Evolutionary conservation across 1,140 invertebrate genomes (phyloP).

Genomic region (Charaxes varanes): DNA sequence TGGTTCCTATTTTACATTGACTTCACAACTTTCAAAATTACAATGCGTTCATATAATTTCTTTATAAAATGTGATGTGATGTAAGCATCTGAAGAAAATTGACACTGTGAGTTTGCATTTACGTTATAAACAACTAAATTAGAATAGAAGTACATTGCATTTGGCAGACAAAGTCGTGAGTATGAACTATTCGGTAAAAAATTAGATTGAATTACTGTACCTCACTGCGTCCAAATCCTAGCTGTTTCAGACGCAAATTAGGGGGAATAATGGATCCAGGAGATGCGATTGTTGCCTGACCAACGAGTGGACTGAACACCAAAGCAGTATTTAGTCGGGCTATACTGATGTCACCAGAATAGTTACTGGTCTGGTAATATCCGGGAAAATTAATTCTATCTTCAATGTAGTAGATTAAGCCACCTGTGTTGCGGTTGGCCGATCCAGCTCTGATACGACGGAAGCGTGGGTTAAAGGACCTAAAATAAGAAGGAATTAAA

Average conservation of each 20-base stretch:
- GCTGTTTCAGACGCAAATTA: slow-evolving; percentile 19
- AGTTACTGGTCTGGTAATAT: slow-evolving; percentile 8
- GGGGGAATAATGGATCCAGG: slow-evolving; percentile 15
- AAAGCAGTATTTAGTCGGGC: slow-evolving; percentile 15
- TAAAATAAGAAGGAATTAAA: too few species aligned
- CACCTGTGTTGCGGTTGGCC: slow-evolving; percentile 18
- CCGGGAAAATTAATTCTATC: slow-evolving; percentile 30
- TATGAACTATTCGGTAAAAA: too few species aligned
- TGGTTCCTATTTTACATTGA: too few species aligned
- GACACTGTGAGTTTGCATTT: too few species aligned
- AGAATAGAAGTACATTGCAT: too few species aligned
- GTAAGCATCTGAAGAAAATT: not conserved
- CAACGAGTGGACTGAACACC: slow-evolving; percentile 19
- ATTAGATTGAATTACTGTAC: too few species aligned
- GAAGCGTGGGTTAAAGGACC: slow-evolving; percentile 7
- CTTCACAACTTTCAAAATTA: too few species aligned
- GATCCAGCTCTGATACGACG: slow-evolving; percentile 32
- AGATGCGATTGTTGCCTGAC: slow-evolving; percentile 9
- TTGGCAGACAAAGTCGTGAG: too few species aligned
- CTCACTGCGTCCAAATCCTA: slow-evolving; percentile 27
- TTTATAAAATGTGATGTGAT: not conserved
- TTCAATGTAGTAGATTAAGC: slow-evolving; percentile 12
- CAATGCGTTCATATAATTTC: too few species aligned
- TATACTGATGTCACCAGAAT: slow-evolving; percentile 30
- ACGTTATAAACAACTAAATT: too few species aligned